phyloP scores from a whole-genome alignment of 1,140 invertebrate species.

The Oryctes rhinoceros region DNA sequence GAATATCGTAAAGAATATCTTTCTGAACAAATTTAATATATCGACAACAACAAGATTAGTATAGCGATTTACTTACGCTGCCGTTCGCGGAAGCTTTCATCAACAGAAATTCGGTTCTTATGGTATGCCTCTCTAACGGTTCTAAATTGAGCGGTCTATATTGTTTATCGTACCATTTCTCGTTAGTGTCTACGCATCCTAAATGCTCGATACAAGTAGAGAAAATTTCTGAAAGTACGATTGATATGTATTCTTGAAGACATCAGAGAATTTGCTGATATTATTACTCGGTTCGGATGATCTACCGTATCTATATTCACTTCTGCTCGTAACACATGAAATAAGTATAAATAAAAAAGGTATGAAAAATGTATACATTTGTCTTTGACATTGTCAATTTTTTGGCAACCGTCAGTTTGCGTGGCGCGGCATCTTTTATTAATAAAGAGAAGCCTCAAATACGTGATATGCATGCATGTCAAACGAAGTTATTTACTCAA shows the following conservation, averaged over 20 bases:
- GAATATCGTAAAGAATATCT: conserved; percentile 45
- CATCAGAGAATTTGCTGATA: neutral
- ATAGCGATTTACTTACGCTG: conserved; percentile 39
- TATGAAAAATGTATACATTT: conserved; percentile 39
- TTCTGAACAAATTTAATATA: conserved; percentile 34
- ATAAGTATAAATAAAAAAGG: conserved; percentile 28
- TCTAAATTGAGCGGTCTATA: conserved; percentile 56
- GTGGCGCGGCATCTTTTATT: neutral
- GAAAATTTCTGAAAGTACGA: conserved; percentile 50
- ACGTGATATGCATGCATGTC: no score
- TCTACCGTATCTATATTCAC: neutral
- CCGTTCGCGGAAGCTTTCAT: conserved; percentile 45
- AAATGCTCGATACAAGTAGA: conserved; percentile 55
- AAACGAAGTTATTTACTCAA: no score
- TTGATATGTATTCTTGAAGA: neutral
- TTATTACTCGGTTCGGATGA: conserved; percentile 32
- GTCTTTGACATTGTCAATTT: conserved; percentile 40
- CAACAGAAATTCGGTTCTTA: conserved; percentile 56
- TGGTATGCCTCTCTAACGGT: conserved; percentile 54
- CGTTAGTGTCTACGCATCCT: conserved; percentile 54
- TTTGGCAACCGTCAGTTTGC: neutral
- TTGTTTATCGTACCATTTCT: conserved; percentile 55
- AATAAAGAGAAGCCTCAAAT: neutral
- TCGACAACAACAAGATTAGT: neutral
- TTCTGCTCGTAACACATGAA: neutral